A percentile compares a stretch with the other conserved stretches of the same genome.
Conservation (phyloP, 2,797 vertebrate species). For the Sebastes oblongus region DNA sequence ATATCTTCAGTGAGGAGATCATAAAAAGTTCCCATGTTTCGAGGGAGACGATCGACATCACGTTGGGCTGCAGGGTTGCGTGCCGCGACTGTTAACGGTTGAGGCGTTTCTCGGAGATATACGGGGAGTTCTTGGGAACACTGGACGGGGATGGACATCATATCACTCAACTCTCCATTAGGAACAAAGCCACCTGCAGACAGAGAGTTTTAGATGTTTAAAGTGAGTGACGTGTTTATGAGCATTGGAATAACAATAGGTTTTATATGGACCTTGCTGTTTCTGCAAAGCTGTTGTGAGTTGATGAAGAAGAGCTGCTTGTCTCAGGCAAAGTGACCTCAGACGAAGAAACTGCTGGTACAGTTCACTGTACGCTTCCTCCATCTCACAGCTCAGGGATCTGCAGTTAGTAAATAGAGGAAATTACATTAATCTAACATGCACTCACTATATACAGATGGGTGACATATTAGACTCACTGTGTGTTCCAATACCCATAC, state of each 20-base stretch:
- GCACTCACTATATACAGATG: not conserved
- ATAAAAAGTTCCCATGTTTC: not conserved
- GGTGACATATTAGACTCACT: not conserved
- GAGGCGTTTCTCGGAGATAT: conserved; percentile 28
- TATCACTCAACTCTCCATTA: conserved; percentile 36
- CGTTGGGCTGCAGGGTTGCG: conserved; percentile 2
- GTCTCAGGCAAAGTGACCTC: conserved; percentile 82
- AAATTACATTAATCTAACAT: not conserved
- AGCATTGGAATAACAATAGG: not conserved
- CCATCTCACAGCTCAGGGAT: conserved; percentile 71
- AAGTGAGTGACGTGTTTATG: not conserved
- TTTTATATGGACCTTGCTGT: conserved; percentile 66
- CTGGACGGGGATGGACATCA: conserved; percentile 69
- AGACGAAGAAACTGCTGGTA: conserved; percentile 82
- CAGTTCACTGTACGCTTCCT: conserved; percentile 82
- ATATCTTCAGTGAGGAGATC: conserved; percentile 54
- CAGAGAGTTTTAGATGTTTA: not conserved
- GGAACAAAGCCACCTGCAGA: conserved; percentile 43
- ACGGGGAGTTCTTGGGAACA: conserved; percentile 55
- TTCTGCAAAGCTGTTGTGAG: conserved; percentile 73
- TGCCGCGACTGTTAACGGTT: not conserved
- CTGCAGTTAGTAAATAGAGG: not conserved
- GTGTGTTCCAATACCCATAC: no score
- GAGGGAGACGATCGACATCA: not conserved
- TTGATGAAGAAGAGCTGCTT: conserved; percentile 82